Conservation (phyloP, 1,140 invertebrate species). For the Heliothis subflexa region DNA sequence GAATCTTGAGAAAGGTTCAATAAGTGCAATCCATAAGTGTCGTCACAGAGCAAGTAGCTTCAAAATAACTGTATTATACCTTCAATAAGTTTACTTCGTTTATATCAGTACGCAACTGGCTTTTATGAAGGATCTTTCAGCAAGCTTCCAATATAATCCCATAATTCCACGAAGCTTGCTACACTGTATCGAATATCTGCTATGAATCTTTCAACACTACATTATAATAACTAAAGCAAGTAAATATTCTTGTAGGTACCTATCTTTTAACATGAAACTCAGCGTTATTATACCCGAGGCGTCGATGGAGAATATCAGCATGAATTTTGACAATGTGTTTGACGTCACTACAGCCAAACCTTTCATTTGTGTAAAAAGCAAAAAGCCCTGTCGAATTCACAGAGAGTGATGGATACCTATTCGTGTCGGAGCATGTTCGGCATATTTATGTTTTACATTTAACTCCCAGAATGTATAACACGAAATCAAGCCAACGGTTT, state of each 20-base stretch:
- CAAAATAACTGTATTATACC: too few species aligned
- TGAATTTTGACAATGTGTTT: not conserved
- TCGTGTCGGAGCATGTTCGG: slow-evolving; percentile 13
- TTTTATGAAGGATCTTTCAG: slow-evolving; percentile 11
- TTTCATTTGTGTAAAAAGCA: slow-evolving; percentile 32
- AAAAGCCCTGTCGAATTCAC: slow-evolving; percentile 41
- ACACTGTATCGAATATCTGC: slow-evolving; percentile 1
- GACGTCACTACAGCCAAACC: slow-evolving; percentile 20
- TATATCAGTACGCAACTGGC: not conserved
- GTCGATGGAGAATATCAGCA: slow-evolving; percentile 2
- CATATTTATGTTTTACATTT: slow-evolving; percentile 29
- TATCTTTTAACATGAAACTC: not conserved
- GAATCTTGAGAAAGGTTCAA: too few species aligned
- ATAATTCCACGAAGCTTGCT: not conserved
- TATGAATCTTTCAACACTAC: slow-evolving; percentile 32
- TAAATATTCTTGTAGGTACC: not conserved
- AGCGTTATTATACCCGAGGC: not conserved
- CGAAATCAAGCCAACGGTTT: slow-evolving; percentile 3
- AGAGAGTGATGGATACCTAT: slow-evolving; percentile 40
- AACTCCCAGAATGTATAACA: slow-evolving; percentile 7
- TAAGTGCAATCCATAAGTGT: too few species aligned
- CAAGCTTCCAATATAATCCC: slow-evolving; percentile 4
- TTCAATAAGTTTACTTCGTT: not conserved
- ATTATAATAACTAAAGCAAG: slow-evolving; percentile 13
- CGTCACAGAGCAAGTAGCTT: too few species aligned